phyloP scores from a whole-genome alignment of 2,888 invertebrate genomes.

The Molanna angustata region DNA sequence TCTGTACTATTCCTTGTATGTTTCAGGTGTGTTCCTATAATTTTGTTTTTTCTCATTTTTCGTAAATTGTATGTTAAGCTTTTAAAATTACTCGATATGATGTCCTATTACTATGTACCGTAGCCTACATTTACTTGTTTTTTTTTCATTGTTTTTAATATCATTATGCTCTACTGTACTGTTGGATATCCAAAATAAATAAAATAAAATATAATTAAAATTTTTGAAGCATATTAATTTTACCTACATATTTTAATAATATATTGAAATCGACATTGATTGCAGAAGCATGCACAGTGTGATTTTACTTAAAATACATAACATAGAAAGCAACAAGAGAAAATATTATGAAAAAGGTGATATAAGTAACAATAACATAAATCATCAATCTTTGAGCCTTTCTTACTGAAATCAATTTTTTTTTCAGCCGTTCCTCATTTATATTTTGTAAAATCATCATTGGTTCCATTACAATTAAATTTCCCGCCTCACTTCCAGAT shows the following conservation, averaged over 20 bases:
- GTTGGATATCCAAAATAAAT: no score
- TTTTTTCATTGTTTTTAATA: no score
- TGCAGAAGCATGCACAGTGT: neutral
- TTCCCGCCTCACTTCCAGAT: slow-evolving; percentile 37
- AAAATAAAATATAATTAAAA: neutral
- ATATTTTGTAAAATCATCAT: slow-evolving; percentile 50
- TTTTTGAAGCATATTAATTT: neutral
- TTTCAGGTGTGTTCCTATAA: no score
- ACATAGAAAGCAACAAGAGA: slow-evolving; percentile 55
- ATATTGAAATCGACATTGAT: neutral
- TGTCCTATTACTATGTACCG: no score
- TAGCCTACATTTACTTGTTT: no score
- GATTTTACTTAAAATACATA: slow-evolving; percentile 50
- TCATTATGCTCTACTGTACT: no score
- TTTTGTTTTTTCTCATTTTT: no score
- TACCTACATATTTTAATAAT: neutral
- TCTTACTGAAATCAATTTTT: slow-evolving; percentile 34
- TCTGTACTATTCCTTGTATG: no score
- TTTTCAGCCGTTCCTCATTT: slow-evolving; percentile 37
- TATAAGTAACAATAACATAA: slow-evolving; percentile 56
- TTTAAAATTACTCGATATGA: no score
- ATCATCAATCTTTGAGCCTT: slow-evolving; percentile 39
- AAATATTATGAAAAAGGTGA: slow-evolving; percentile 52
- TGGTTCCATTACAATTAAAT: slow-evolving; percentile 50
- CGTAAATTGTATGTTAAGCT: no score